Evolutionary conservation across 1,140 invertebrate genomes (phyloP).

Genomic region (Luehdorfia chinensis): DNA sequence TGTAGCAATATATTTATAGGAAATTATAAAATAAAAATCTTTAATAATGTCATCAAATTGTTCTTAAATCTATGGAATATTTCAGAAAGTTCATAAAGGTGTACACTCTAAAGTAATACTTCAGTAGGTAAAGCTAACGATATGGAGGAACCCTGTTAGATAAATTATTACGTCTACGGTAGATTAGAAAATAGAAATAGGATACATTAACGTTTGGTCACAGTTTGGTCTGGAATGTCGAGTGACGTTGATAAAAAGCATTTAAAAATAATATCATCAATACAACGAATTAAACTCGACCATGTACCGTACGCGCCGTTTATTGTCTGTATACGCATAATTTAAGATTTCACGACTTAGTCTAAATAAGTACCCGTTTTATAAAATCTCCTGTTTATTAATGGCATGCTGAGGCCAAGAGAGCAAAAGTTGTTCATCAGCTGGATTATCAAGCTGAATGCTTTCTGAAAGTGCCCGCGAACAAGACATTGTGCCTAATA

Average conservation of each 20-base stretch:
- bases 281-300: slow-evolving; percentile 45
- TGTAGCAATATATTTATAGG: slow-evolving; percentile 14
- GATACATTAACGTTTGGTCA: slow-evolving; percentile 63
- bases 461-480: slow-evolving; percentile 72
- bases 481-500: slow-evolving; percentile 72
- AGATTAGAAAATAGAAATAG: slow-evolving; percentile 54
- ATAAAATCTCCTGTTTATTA: slow-evolving; percentile 51
- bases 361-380: slow-evolving; percentile 51
- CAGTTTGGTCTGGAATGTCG: slow-evolving; percentile 56
- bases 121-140: slow-evolving; percentile 71
- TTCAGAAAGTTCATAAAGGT: slow-evolving; percentile 48
- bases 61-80: slow-evolving; percentile 64
- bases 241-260: slow-evolving; percentile 40
- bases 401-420: slow-evolving; percentile 69
- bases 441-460: slow-evolving; percentile 46
- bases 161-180: slow-evolving; percentile 54
- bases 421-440: slow-evolving; percentile 74
- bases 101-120: slow-evolving; percentile 64
- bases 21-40: slow-evolving; percentile 42
- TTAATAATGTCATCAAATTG: slow-evolving; percentile 33
- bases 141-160: slow-evolving; percentile 75
- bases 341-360: slow-evolving; percentile 25
- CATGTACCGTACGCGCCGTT: slow-evolving; percentile 45
- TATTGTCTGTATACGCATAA: slow-evolving; percentile 42
- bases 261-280: slow-evolving; percentile 47